A percentile compares a stretch with the other conserved stretches of the same genome.
Conservation (phyloP, 1,140 invertebrate genomes). For the Cyphomyrmex costatus region DNA sequence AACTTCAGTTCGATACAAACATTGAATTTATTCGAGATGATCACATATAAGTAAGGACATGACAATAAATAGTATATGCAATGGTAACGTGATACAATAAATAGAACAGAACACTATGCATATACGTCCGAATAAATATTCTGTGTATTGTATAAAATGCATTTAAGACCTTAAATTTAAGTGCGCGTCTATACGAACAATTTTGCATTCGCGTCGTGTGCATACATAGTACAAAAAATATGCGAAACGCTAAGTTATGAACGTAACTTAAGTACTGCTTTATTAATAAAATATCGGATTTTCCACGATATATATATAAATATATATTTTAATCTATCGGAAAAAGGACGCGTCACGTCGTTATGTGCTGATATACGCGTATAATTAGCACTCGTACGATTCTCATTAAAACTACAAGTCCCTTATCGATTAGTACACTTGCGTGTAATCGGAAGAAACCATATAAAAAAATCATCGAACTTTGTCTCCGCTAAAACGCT, state of each 20-base stretch:
- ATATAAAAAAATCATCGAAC: not conserved
- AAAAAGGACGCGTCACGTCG: slow-evolving; percentile 11
- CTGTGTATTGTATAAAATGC: slow-evolving; percentile 75
- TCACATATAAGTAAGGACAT: slow-evolving; percentile 78
- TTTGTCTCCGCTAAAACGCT: slow-evolving; percentile 5
- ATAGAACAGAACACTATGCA: slow-evolving; percentile 78
- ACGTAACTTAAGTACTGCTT: slow-evolving; percentile 53
- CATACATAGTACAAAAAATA: slow-evolving; percentile 72
- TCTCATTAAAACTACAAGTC: slow-evolving; percentile 43
- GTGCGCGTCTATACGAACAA: slow-evolving; percentile 41
- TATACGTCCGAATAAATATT: slow-evolving; percentile 81
- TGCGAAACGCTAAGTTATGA: slow-evolving; percentile 65
- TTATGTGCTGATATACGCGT: not conserved
- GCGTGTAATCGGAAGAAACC: not conserved
- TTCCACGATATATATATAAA: slow-evolving; percentile 42
- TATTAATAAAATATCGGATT: slow-evolving; percentile 54
- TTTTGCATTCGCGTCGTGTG: slow-evolving; percentile 45
- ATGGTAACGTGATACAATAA: slow-evolving; percentile 85
- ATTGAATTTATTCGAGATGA: slow-evolving; percentile 77
- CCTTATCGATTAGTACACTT: slow-evolving; percentile 8
- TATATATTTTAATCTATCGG: slow-evolving; percentile 23
- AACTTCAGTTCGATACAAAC: slow-evolving; percentile 64
- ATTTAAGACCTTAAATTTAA: slow-evolving; percentile 59
- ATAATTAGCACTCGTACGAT: slow-evolving; percentile 28
- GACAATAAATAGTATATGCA: slow-evolving; percentile 83